Conservation (phyloP, 2,113 vertebrate genomes). For the Aegithalos caudatus region DNA sequence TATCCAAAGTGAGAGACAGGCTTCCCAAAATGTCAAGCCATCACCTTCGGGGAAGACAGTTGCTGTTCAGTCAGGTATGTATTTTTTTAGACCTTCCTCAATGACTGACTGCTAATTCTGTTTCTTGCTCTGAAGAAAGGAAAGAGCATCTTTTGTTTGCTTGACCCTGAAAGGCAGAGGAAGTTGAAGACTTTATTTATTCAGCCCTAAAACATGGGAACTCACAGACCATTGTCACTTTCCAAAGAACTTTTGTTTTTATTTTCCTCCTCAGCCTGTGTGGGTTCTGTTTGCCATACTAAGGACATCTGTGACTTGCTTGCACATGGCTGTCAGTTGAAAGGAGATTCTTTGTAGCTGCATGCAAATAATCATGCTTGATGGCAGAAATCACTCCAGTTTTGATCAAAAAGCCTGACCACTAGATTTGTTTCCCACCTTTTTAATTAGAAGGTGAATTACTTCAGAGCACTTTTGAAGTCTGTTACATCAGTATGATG, state of each 20-base stretch:
- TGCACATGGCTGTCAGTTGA: not conserved
- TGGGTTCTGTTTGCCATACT: conserved; percentile 7
- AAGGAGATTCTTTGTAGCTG: not conserved
- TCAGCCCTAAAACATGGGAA: conserved; percentile 40
- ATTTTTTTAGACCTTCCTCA: not conserved
- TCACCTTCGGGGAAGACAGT: not conserved
- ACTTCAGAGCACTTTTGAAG: conserved; percentile 2
- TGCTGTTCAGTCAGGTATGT: not conserved
- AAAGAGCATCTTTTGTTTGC: conserved; percentile 36
- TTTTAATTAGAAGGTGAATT: not conserved
- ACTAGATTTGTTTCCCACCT: not conserved
- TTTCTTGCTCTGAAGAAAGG: not conserved
- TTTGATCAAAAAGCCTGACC: conserved; percentile 8
- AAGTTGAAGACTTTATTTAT: conserved; percentile 52
- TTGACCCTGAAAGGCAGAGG: conserved; percentile 44
- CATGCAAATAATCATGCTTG: not conserved
- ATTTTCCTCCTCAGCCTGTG: conserved; percentile 20
- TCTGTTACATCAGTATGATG: not conserved
- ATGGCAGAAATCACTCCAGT: not conserved
- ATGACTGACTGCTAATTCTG: not conserved
- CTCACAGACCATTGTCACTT: conserved; percentile 28
- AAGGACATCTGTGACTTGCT: not conserved
- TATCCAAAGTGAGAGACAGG: not conserved
- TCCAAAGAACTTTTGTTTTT: conserved; percentile 25
- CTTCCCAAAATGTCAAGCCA: not conserved